Conservation (phyloP, 2,113 vertebrate species). For the Tylochromis polylepis region DNA sequence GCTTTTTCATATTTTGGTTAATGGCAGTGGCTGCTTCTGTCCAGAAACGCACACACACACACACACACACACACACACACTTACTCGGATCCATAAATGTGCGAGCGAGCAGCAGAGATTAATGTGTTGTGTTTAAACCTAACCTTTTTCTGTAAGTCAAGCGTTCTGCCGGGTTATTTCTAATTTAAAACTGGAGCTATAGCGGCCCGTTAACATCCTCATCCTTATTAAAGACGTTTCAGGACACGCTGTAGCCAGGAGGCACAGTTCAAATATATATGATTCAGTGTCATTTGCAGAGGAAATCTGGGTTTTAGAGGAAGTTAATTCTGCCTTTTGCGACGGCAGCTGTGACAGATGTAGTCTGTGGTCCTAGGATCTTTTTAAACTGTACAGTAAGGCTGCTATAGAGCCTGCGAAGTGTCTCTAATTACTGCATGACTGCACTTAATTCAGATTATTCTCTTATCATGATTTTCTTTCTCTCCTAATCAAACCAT, state of each 20-base stretch:
- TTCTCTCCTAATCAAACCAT: background rate
- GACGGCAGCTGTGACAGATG: slow-evolving; percentile 24
- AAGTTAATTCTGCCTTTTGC: slow-evolving; percentile 48
- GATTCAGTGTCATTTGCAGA: slow-evolving; percentile 66
- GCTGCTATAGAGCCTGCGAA: background rate
- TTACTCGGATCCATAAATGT: slow-evolving; percentile 40
- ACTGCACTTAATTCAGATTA: background rate
- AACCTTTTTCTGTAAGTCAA: slow-evolving; percentile 70
- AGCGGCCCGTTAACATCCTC: slow-evolving; percentile 56
- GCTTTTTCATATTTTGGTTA: slow-evolving; percentile 52
- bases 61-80: background rate
- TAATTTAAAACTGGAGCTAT: slow-evolving; percentile 72
- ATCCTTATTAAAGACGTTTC: slow-evolving; percentile 74
- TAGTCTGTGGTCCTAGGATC: background rate
- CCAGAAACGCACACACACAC: background rate
- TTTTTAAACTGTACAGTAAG: background rate
- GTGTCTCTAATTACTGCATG: background rate
- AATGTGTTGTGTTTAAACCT: slow-evolving; percentile 69
- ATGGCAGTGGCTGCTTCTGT: background rate
- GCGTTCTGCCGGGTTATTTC: slow-evolving; percentile 61
- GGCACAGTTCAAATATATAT: slow-evolving; percentile 71
- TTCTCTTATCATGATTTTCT: background rate
- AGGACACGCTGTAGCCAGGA: slow-evolving; percentile 63
- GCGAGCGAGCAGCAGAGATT: slow-evolving; percentile 62
- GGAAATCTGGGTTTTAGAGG: slow-evolving; percentile 70